These are phyloP conservation scores for Scaptomyza caliginosa DNA, from an alignment of 2,888 invertebrate species.

Conservation along the genomic window DNA sequence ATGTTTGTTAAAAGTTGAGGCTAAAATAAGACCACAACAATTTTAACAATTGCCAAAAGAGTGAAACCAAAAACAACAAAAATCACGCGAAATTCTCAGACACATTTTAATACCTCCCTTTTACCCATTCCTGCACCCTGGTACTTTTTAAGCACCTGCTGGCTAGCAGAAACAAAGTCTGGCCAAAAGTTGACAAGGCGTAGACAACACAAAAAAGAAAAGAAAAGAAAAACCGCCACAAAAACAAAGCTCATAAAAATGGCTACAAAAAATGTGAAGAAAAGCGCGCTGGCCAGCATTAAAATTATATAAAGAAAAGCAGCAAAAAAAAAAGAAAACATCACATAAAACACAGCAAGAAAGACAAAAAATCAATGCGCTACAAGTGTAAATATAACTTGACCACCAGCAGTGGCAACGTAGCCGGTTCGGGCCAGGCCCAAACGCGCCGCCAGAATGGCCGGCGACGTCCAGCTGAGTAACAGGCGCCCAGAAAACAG, in stretches of 20 bases:
- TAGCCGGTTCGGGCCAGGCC: constrained; percentile 3
- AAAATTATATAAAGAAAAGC: constrained; percentile 24
- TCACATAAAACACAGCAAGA: constrained; percentile 33
- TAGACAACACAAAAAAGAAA: constrained; percentile 55
- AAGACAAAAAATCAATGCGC: constrained; percentile 68
- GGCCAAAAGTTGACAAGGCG: constrained; percentile 69
- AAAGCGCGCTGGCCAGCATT: constrained; percentile 38
- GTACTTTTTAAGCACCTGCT: constrained; percentile 32
- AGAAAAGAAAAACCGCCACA: constrained; percentile 20
- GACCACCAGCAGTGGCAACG: constrained; percentile 51
- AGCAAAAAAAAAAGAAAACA: constrained; percentile 38
- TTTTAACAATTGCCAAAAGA: constrained; percentile 38
- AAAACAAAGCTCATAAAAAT: constrained; percentile 55
- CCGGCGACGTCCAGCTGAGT: constrained; percentile 71
- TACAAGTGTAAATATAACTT: constrained; percentile 76
- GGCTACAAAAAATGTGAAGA: constrained; percentile 26
- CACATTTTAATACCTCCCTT: constrained; percentile 1
- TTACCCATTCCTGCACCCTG: neutral
- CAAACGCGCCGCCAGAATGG: constrained; percentile 43
- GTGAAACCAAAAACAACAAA: neutral
- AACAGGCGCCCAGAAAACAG: constrained; percentile 71
- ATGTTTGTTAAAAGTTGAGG: neutral
- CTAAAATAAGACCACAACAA: constrained; percentile 27
- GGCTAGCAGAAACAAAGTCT: constrained; percentile 55
- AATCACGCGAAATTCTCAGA: constrained; percentile 32